Evolutionary conservation across 2,113 vertebrate species (phyloP).

Genomic region (Turnix velox): DNA sequence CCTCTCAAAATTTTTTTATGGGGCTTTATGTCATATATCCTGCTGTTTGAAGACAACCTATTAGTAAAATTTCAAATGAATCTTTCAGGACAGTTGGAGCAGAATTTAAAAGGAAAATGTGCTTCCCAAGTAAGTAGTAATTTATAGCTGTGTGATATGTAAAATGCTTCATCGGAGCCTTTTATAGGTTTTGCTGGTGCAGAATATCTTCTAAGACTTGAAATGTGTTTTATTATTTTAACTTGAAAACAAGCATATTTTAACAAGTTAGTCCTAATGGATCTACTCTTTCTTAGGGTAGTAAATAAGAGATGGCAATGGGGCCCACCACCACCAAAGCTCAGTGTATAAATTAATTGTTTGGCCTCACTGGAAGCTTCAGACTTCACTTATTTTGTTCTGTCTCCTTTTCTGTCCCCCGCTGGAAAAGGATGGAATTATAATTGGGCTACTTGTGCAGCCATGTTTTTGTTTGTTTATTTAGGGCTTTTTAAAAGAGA

Average conservation of each 20-base stretch:
- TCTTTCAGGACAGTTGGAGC: background rate
- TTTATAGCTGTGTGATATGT: background rate
- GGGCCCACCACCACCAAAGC: background rate
- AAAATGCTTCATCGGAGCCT: background rate
- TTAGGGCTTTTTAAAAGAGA: background rate
- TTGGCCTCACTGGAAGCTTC: background rate
- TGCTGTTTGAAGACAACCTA: background rate
- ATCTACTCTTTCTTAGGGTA: background rate
- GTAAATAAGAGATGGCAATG: background rate
- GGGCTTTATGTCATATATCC: background rate
- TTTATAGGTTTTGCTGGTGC: background rate
- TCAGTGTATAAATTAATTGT: background rate
- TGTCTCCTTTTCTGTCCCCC: background rate
- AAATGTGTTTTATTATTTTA: background rate
- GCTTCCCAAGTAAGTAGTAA: background rate
- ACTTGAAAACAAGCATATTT: background rate
- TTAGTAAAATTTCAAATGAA: background rate
- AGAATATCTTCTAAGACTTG: background rate
- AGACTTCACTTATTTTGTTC: background rate
- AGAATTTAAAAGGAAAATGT: background rate
- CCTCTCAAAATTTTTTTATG: background rate
- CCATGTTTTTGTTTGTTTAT: background rate
- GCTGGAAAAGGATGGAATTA: background rate
- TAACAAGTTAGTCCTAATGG: background rate
- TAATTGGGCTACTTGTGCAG: background rate